Evolutionary conservation across 1,140 invertebrate genomes (phyloP).

Genomic region (Odontomachus brunneus): DNA sequence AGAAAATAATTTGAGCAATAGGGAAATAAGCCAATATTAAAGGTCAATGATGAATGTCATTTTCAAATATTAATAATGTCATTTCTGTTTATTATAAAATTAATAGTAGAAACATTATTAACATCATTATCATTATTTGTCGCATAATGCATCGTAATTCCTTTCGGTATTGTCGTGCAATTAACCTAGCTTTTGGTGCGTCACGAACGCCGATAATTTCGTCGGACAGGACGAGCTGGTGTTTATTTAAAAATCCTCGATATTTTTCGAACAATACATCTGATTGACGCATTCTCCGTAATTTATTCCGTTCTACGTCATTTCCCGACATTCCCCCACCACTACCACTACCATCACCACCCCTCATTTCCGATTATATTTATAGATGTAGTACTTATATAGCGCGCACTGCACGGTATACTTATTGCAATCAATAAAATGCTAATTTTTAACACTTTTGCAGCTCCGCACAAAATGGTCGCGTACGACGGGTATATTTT

Average conservation of each 20-base stretch:
- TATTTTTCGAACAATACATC: neutral
- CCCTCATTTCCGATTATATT: slow-evolving; percentile 78
- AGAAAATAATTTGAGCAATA: neutral
- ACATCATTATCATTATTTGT: neutral
- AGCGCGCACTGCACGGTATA: slow-evolving; percentile 65
- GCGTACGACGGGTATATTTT: slow-evolving; percentile 17
- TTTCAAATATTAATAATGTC: neutral
- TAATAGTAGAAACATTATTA: neutral
- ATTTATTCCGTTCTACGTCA: slow-evolving; percentile 40
- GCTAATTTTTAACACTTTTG: slow-evolving; percentile 86
- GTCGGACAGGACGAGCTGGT: no score
- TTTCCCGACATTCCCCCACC: slow-evolving; percentile 10
- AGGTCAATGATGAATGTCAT: neutral
- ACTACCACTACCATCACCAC: slow-evolving; percentile 27
- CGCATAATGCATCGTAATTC: neutral
- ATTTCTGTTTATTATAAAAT: slow-evolving; percentile 1
- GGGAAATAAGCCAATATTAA: no score
- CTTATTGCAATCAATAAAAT: slow-evolving; percentile 85
- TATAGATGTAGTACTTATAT: slow-evolving; percentile 78
- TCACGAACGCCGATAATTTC: neutral
- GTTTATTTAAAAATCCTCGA: neutral
- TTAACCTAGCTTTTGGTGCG: slow-evolving; percentile 37
- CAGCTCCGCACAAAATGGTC: slow-evolving; percentile 75
- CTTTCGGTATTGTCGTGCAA: neutral
- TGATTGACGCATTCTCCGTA: slow-evolving; percentile 21